Evolutionary conservation across 1,140 invertebrate species (phyloP).

Genomic region (Aphidius gifuensis): DNA sequence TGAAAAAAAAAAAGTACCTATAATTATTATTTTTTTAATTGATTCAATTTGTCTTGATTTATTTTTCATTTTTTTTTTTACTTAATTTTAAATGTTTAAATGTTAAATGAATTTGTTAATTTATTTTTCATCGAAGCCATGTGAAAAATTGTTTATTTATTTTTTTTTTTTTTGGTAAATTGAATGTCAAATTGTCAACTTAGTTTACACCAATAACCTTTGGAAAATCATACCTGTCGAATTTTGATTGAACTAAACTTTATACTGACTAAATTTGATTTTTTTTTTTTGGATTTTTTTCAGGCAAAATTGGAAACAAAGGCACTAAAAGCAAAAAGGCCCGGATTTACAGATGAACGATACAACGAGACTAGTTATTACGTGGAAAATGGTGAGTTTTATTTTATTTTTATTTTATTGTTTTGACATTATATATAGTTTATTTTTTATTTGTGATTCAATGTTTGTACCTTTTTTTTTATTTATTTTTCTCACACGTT

Average conservation of each 20-base stretch:
- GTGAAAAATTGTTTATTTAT: background rate
- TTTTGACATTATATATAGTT: background rate
- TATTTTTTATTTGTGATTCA: background rate
- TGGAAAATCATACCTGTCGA: too few relatives aligned
- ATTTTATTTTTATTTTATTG: slow-evolving; percentile 15
- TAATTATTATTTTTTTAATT: too few relatives aligned
- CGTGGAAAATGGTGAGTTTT: slow-evolving; percentile 89
- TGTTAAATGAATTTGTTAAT: background rate
- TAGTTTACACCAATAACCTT: background rate
- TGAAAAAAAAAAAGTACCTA: too few relatives aligned
- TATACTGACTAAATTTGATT: slow-evolving; percentile 7
- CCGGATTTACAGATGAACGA: slow-evolving; percentile 86
- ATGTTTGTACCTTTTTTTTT: background rate
- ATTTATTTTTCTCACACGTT: background rate
- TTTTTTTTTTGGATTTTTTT: slow-evolving; percentile 59
- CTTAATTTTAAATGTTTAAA: too few relatives aligned
- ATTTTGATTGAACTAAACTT: slow-evolving; percentile 7
- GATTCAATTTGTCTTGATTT: too few relatives aligned
- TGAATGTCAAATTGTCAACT: too few relatives aligned
- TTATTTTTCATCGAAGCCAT: background rate
- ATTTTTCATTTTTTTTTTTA: too few relatives aligned
- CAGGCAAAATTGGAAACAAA: slow-evolving; percentile 92
- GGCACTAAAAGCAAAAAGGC: slow-evolving; percentile 86
- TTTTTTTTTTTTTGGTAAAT: too few relatives aligned
- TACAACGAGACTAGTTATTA: slow-evolving; percentile 95